Evolutionary conservation across 2,888 invertebrate species (phyloP).

Genomic region (Latheticus oryzae): DNA sequence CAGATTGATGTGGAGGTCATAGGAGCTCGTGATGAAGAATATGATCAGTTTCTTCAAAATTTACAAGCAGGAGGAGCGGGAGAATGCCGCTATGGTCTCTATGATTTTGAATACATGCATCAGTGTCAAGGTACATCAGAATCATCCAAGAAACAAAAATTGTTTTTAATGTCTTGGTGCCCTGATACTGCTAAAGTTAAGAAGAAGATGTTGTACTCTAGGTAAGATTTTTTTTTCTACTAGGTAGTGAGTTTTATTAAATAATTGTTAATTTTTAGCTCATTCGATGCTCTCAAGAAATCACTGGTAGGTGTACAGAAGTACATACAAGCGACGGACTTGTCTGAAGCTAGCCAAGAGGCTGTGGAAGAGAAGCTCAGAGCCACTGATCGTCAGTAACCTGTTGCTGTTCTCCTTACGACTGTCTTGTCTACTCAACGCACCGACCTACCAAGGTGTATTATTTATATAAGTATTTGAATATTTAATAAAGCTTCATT

Average conservation of each 20-base stretch:
- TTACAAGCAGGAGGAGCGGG: constrained; percentile 91
- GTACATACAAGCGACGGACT: constrained; percentile 96
- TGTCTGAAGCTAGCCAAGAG: constrained; percentile 93
- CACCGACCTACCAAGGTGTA: constrained; percentile 62
- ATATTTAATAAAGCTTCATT: constrained; percentile 67
- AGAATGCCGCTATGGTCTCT: constrained; percentile 98
- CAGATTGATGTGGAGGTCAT: constrained; percentile 95
- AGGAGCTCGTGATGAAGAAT: constrained; percentile 89
- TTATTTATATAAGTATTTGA: constrained; percentile 67
- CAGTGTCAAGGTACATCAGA: constrained; percentile 97
- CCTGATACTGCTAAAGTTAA: constrained; percentile 96
- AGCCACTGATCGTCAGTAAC: constrained; percentile 92
- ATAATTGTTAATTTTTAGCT: constrained; percentile 70
- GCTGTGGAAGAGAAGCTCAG: constrained; percentile 94
- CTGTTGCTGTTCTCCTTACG: constrained; percentile 46
- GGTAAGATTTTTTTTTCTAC: constrained; percentile 62
- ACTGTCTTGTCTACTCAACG: constrained; percentile 60
- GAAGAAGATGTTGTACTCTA: constrained; percentile 88
- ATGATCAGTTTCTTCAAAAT: constrained; percentile 94
- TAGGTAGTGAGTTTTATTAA: constrained; percentile 20
- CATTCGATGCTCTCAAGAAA: constrained; percentile 97
- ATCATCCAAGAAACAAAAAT: constrained; percentile 96
- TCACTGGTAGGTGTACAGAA: constrained; percentile 96
- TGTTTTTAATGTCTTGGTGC: constrained; percentile 99
- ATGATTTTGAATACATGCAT: constrained; percentile 98